A percentile compares a stretch with the other conserved stretches of the same genome.
phyloP scores from a whole-genome alignment of 2,797 vertebrate species.

The Chiloscyllium punctatum region DNA sequence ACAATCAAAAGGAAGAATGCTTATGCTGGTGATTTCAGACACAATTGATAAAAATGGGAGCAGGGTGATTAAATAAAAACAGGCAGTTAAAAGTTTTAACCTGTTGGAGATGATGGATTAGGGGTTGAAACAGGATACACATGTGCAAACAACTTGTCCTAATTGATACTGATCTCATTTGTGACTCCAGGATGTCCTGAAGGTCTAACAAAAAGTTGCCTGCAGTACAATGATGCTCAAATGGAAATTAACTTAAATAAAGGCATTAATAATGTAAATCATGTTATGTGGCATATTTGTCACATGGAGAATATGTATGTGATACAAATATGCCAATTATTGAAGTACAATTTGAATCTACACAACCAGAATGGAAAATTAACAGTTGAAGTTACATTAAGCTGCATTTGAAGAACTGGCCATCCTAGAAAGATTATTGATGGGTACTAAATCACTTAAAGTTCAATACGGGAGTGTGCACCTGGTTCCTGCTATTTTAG shows the following conservation, averaged over 20 bases:
- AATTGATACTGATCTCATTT: neutral
- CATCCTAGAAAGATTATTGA: too few species aligned
- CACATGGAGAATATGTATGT: neutral
- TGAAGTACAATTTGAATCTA: neutral
- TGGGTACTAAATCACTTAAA: neutral
- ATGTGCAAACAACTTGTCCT: neutral
- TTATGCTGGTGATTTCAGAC: too few species aligned
- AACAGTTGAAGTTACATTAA: neutral
- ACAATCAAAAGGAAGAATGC: neutral
- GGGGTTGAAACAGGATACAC: neutral
- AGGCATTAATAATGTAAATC: neutral
- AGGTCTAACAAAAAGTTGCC: neutral
- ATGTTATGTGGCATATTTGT: neutral
- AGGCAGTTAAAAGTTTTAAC: neutral
- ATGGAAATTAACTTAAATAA: neutral
- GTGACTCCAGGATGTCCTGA: neutral
- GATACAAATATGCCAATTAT: neutral
- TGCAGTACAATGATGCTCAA: neutral
- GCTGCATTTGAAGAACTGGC: neutral
- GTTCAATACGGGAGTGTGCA: neutral
- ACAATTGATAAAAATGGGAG: neutral
- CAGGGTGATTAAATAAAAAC: neutral
- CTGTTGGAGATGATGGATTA: neutral
- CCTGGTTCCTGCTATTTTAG: neutral
- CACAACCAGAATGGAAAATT: neutral